phyloP scores from a whole-genome alignment of 2,888 invertebrate genomes.

The Phortica magna region DNA sequence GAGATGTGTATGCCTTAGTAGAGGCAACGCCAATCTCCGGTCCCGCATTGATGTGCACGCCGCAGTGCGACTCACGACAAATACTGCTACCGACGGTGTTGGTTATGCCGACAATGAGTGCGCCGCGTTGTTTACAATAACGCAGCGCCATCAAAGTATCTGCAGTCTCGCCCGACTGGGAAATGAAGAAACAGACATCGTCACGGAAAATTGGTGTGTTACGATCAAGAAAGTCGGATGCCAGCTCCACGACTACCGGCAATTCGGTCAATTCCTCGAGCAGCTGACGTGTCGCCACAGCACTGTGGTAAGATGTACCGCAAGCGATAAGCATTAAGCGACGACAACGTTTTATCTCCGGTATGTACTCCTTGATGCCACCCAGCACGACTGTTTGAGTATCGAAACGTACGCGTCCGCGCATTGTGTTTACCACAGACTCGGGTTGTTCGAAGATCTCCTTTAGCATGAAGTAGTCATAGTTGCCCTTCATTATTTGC shows the following conservation, averaged over 20 bases:
- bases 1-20: slow-evolving; percentile 99
- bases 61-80: slow-evolving; percentile 98
- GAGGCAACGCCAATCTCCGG: slow-evolving; percentile 99
- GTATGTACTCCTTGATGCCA: slow-evolving; percentile 98
- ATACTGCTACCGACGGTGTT: slow-evolving; percentile 99
- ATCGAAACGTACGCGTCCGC: slow-evolving; percentile 96
- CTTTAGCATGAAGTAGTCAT: slow-evolving; percentile 99
- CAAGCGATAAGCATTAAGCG: slow-evolving; percentile 98
- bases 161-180: slow-evolving; percentile 98
- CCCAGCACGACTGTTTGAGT: slow-evolving; percentile 92
- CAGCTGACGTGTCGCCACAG: slow-evolving; percentile 95
- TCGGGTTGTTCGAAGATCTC: slow-evolving; percentile 99
- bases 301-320: slow-evolving; percentile 99
- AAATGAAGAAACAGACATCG: slow-evolving; percentile 99
- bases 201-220: slow-evolving; percentile 99
- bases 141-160: slow-evolving; percentile 95
- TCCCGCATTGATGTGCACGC: slow-evolving; percentile 99
- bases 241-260: slow-evolving; percentile 98
- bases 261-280: slow-evolving; percentile 98
- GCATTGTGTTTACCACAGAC: slow-evolving; percentile 99
- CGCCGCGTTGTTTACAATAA: slow-evolving; percentile 97
- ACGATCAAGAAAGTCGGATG: slow-evolving; percentile 98
- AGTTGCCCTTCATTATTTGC: slow-evolving; percentile 99
- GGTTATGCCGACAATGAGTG: slow-evolving; percentile 97
- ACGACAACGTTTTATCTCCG: slow-evolving; percentile 97